phyloP scores from a whole-genome alignment of 1,140 invertebrate species.

The Nymphalis io region DNA sequence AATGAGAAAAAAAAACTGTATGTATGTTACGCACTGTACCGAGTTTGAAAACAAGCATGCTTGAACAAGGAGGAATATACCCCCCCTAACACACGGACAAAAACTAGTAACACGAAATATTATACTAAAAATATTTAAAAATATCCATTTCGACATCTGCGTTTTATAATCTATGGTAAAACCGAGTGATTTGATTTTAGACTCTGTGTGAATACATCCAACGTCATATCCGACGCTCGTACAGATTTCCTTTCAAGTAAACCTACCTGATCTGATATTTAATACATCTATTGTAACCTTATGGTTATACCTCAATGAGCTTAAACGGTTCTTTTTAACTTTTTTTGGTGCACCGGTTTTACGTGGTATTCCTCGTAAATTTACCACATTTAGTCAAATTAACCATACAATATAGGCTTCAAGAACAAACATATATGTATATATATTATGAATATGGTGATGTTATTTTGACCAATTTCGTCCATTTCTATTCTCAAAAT shows the following conservation, averaged over 20 bases:
- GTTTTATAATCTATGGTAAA: constrained; percentile 30
- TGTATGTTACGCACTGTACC: too few relatives aligned
- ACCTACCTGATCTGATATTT: constrained; percentile 36
- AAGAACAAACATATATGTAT: too few relatives aligned
- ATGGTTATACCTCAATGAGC: constrained; percentile 30
- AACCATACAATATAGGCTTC: too few relatives aligned
- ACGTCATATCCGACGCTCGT: constrained; percentile 38
- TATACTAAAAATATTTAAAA: too few relatives aligned
- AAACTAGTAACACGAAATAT: too few relatives aligned
- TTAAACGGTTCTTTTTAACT: constrained; percentile 21
- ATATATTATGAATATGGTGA: too few relatives aligned
- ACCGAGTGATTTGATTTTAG: constrained; percentile 39
- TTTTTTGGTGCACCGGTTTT: constrained; percentile 6
- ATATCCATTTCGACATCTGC: constrained; percentile 3
- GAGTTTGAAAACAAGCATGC: too few relatives aligned
- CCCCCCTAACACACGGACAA: too few relatives aligned
- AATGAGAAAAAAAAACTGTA: too few relatives aligned
- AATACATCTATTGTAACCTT: constrained; percentile 22
- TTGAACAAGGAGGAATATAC: too few relatives aligned
- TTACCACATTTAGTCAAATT: neutral
- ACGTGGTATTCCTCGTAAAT: neutral
- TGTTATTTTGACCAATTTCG: too few relatives aligned
- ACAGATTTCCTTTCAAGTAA: constrained; percentile 45
- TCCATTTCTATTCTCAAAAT: too few relatives aligned
- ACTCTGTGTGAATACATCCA: constrained; percentile 36